Conservation (phyloP, 2,888 invertebrate genomes). For the Drosophila mercatorum region DNA sequence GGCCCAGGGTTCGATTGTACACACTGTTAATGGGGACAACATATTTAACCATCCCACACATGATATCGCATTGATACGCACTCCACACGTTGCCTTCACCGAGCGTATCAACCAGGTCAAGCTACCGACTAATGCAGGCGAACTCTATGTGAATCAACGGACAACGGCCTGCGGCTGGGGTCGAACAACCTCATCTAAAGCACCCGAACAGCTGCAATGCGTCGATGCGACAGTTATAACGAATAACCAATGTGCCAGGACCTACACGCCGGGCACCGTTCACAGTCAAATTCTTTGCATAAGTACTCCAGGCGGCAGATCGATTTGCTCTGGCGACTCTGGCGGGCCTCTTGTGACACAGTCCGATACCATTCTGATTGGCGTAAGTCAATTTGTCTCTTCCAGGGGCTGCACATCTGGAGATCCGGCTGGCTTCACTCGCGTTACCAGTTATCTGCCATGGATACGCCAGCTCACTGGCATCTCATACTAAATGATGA, state of each 20-base stretch:
- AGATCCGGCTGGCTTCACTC: slow-evolving; percentile 43
- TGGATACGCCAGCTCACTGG: slow-evolving; percentile 41
- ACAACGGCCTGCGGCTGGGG: slow-evolving; percentile 51
- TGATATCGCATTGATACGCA: slow-evolving; percentile 60
- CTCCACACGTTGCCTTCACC: slow-evolving; percentile 31
- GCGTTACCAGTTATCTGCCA: slow-evolving; percentile 35
- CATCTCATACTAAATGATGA: slow-evolving; percentile 24
- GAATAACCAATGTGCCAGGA: slow-evolving; percentile 80
- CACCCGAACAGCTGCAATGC: slow-evolving; percentile 67
- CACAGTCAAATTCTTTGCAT: slow-evolving; percentile 40
- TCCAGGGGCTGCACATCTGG: slow-evolving; percentile 30
- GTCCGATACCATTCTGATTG: slow-evolving; percentile 22
- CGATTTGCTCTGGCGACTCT: slow-evolving; percentile 39
- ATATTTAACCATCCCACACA: slow-evolving; percentile 34
- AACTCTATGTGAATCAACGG: slow-evolving; percentile 18
- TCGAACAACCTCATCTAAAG: slow-evolving; percentile 33
- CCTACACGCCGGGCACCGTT: slow-evolving; percentile 66
- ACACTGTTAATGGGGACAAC: slow-evolving; percentile 46
- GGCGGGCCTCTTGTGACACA: slow-evolving; percentile 38
- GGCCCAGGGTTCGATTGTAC: slow-evolving; percentile 38
- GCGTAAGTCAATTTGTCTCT: slow-evolving; percentile 34
- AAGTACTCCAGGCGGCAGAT: slow-evolving; percentile 24
- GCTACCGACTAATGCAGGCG: slow-evolving; percentile 31
- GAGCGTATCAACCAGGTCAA: slow-evolving; percentile 7
- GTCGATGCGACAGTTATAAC: slow-evolving; percentile 62